phyloP scores from a whole-genome alignment of 2,797 vertebrate genomes.

The Cyclopterus lumpus region DNA sequence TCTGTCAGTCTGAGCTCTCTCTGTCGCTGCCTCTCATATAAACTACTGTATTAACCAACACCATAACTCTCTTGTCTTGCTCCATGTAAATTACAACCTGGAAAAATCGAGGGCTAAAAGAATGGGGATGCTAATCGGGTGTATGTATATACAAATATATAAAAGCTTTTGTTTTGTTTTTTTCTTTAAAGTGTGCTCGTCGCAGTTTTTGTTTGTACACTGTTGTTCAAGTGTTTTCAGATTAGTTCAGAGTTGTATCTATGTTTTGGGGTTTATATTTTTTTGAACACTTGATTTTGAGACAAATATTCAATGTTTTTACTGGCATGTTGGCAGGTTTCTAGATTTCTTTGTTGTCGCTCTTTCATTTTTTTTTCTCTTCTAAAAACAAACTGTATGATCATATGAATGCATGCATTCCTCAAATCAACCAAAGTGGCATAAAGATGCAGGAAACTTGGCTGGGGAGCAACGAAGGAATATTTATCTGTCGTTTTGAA shows the following conservation, averaged over 20 bases:
- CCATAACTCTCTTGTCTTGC: conserved; percentile 69
- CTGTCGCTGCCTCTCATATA: conserved; percentile 61
- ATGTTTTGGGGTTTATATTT: conserved; percentile 74
- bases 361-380: conserved; percentile 32
- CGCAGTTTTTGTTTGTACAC: conserved; percentile 71
- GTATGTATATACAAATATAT: conserved; percentile 74
- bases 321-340: conserved; percentile 75
- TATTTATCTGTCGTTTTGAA: conserved; percentile 28
- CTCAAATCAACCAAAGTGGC: conserved; percentile 75
- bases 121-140: conserved; percentile 56
- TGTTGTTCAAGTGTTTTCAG: conserved; percentile 69
- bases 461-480: conserved; percentile 40
- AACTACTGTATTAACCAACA: conserved; percentile 78
- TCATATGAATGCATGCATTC: conserved; percentile 80
- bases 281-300: conserved; percentile 58
- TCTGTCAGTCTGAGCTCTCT: conserved; percentile 43
- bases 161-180: conserved; percentile 47
- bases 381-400: conserved; percentile 40
- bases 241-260: conserved; percentile 73
- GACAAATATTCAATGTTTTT: conserved; percentile 68
- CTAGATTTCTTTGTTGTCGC: conserved; percentile 50
- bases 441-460: conserved; percentile 52
- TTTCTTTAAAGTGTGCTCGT: conserved; percentile 51
- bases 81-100: conserved; percentile 59
- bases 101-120: conserved; percentile 59